Evolutionary conservation across 2,888 invertebrate species (phyloP), one percentile per base, ranked within the genome.

Genomic region (Scaptomyza flava): DNA sequence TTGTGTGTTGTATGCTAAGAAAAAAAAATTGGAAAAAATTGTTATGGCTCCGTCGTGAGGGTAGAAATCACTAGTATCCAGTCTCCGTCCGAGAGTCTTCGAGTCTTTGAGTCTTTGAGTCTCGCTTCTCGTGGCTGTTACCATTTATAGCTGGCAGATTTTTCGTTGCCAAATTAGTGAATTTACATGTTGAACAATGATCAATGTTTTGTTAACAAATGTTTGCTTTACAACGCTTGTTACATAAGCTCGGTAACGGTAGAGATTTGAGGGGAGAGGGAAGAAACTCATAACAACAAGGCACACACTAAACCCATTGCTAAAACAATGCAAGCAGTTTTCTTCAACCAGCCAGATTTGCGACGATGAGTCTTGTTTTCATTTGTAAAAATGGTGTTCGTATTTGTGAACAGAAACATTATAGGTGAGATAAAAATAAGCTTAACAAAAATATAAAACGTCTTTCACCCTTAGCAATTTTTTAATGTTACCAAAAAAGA

Each of bases 131-230:
- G 63, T 65, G 69, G 77, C 70, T 81, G 76, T 85, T 87, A 86
- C 81, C 82, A 85, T 87, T 89, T 86, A 79, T 85, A 89, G 89
- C 76, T 78, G 74, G 69, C 79, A 74, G 79, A 75, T 78, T 84
- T 80, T 89, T 79, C 81, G 87, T 84, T 84, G 82, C 86, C 86
- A 87, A 87, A 87, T 87, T 87, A 87, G 86, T 79, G 86, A 87
- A 87, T 87, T 87, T 87, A 89, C 86, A 88, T 87, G 89, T 87
- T 87, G 89, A 84, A 87, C 86, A 87, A 87, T 89, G 86, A 89
- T 88, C 89, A 88, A 88, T 88, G 88, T 85, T 85, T 85, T 87
- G 87, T 84, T 85, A 86, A 82, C 87, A 87, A 83, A 85, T 85
- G 84, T 87, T 85, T 75, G 78, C 81, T 72, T 78, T 70, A 74